A percentile compares a stretch with the other conserved stretches of the same genome.
Conservation (phyloP, 2,797 vertebrate genomes). For the Myotis findleyi region DNA sequence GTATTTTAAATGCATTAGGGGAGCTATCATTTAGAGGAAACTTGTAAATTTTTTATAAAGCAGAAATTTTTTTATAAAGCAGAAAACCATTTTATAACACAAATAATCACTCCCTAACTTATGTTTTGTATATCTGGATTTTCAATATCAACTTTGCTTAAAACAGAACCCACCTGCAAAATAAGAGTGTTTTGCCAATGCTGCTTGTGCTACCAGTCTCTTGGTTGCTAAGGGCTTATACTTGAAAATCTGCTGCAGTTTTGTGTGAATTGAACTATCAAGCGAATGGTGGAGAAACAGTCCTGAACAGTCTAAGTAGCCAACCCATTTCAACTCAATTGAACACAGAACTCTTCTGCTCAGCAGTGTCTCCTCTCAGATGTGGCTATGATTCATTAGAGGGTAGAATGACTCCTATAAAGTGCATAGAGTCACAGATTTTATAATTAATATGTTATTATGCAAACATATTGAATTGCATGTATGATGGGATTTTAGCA, state of each 20-base stretch:
- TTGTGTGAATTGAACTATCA: slow-evolving; percentile 1
- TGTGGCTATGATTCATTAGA: slow-evolving; percentile 3
- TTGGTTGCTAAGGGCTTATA: slow-evolving; percentile 68
- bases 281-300: not conserved
- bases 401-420: slow-evolving; percentile 23
- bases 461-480: slow-evolving; percentile 63
- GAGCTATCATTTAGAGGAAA: slow-evolving; percentile 65
- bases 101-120: slow-evolving; percentile 43
- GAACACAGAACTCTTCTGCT: slow-evolving; percentile 62
- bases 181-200: slow-evolving; percentile 14
- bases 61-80: slow-evolving; percentile 61
- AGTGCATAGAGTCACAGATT: slow-evolving; percentile 52
- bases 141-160: slow-evolving; percentile 65
- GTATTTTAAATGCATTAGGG: slow-evolving; percentile 64
- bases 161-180: slow-evolving; percentile 51
- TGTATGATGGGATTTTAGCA: slow-evolving; percentile 61
- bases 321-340: slow-evolving; percentile 39
- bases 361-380: slow-evolving; percentile 24
- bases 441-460: slow-evolving; percentile 57
- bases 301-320: slow-evolving; percentile 29
- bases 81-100: slow-evolving; percentile 64
- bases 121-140: slow-evolving; percentile 74
- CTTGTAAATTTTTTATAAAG: slow-evolving; percentile 62
- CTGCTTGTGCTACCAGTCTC: slow-evolving; percentile 43
- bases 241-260: slow-evolving; percentile 58